Percentiles rank a stretch among this genome's conserved stretches.
phyloP scores from a whole-genome alignment of 2,113 vertebrate genomes.

The Electrona antarctica region DNA sequence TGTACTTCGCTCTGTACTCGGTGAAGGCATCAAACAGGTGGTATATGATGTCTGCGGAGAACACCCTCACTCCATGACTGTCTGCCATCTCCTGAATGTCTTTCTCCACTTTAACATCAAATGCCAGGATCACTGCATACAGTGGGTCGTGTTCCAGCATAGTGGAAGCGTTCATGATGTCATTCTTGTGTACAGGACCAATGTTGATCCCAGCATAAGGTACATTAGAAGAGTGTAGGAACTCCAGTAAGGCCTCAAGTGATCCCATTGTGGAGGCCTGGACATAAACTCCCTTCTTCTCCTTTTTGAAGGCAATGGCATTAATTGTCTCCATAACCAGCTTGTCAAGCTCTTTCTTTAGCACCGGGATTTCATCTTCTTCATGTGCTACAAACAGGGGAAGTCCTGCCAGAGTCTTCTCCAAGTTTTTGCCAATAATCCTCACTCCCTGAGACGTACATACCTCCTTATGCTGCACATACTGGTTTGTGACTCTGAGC shows the following conservation, averaged over 20 bases:
- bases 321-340: slow-evolving; percentile 85
- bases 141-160: slow-evolving; percentile 97
- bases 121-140: slow-evolving; percentile 95
- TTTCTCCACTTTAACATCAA: slow-evolving; percentile 94
- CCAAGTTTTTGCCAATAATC: slow-evolving; percentile 96
- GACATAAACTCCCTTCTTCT: slow-evolving; percentile 98
- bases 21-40: slow-evolving; percentile 98
- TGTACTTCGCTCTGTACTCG: slow-evolving; percentile 97
- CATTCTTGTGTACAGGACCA: slow-evolving; percentile 96
- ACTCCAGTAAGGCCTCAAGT: slow-evolving; percentile 96
- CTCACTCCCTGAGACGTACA: slow-evolving; percentile 94
- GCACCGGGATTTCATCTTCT: slow-evolving; percentile 94
- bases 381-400: slow-evolving; percentile 92
- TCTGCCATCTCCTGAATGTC: slow-evolving; percentile 99
- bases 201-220: slow-evolving; percentile 96
- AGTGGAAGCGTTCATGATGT: slow-evolving; percentile 95
- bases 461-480: slow-evolving; percentile 98
- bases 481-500: slow-evolving; percentile 93
- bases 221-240: slow-evolving; percentile 86
- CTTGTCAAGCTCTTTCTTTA: slow-evolving; percentile 92
- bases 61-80: slow-evolving; percentile 92
- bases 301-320: slow-evolving; percentile 87
- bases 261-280: slow-evolving; percentile 97
- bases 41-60: slow-evolving; percentile 98
- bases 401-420: slow-evolving; percentile 94